Percentiles rank a stretch among this genome's conserved stretches.
Evolutionary conservation across 2,113 vertebrate species (phyloP).

Genomic region (Tapirus terrestris): DNA sequence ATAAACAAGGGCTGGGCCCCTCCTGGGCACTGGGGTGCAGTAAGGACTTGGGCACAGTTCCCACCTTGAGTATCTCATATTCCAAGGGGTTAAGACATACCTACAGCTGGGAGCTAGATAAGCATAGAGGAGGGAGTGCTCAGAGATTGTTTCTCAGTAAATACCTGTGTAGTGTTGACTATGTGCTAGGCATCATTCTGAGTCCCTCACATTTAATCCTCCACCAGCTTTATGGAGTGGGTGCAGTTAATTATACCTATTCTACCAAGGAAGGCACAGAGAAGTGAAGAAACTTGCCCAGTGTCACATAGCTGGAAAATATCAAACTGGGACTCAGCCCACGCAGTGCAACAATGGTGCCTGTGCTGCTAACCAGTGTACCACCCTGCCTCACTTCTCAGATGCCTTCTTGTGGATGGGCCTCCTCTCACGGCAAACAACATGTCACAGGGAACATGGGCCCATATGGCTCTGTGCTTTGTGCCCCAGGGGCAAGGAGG

Average conservation of each 20-base stretch:
- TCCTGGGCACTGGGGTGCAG: neutral
- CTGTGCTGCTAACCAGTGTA: neutral
- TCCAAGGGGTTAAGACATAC: neutral
- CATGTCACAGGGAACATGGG: neutral
- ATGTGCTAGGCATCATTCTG: too few relatives aligned
- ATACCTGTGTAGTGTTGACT: neutral
- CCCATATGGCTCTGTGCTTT: neutral
- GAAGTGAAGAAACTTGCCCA: neutral
- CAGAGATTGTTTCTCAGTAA: neutral
- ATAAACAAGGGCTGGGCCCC: neutral
- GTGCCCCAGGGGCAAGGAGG: neutral
- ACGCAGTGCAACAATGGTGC: neutral
- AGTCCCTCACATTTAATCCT: neutral
- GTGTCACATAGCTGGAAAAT: neutral
- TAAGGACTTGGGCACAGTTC: neutral
- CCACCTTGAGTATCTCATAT: neutral
- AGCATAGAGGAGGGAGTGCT: too few relatives aligned
- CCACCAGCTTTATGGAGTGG: neutral
- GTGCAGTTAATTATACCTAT: neutral
- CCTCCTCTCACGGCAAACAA: neutral
- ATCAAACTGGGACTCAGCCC: neutral
- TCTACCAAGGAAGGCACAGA: neutral
- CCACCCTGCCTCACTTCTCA: neutral
- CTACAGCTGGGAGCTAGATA: neutral
- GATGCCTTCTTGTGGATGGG: neutral